A percentile compares a stretch with the other conserved stretches of the same genome.
phyloP scores from a whole-genome alignment of 64 coral and sea anemone species.

The Stylophora pistillata region DNA sequence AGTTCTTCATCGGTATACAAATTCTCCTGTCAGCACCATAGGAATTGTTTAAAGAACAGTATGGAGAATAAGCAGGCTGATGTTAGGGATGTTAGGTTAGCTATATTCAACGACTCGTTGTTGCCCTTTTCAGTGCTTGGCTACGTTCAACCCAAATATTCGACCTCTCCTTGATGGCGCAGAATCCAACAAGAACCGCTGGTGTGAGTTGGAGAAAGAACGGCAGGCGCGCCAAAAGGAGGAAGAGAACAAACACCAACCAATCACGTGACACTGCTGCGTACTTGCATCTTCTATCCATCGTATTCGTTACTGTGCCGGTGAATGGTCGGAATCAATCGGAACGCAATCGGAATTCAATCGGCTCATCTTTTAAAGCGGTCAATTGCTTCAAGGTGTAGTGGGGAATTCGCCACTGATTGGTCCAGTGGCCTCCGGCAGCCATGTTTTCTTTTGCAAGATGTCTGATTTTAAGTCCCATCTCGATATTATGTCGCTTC shows the following conservation, averaged over 20 bases:
- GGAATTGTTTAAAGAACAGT: too few species aligned
- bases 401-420: not conserved
- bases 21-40: too few species aligned
- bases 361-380: conserved; percentile 4
- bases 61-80: not conserved
- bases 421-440: not conserved
- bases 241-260: conserved; percentile 32
- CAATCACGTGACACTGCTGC: conserved; percentile 17
- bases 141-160: conserved; percentile 71
- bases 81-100: not conserved
- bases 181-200: conserved; percentile 84
- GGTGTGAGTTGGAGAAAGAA: conserved; percentile 65
- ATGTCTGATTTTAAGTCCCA: not conserved
- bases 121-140: conserved; percentile 53
- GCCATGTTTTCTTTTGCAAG: not conserved
- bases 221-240: conserved; percentile 46
- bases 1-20: too few species aligned
- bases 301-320: not conserved
- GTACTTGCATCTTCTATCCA: not conserved
- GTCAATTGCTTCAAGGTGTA: not conserved
- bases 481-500: not conserved
- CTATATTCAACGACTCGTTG: not conserved
- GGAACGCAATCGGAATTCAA: not conserved
- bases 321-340: not conserved
- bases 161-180: conserved; percentile 73